Conservation (phyloP, 2,113 vertebrate genomes). For the Rhynchopsitta pachyrhyncha region DNA sequence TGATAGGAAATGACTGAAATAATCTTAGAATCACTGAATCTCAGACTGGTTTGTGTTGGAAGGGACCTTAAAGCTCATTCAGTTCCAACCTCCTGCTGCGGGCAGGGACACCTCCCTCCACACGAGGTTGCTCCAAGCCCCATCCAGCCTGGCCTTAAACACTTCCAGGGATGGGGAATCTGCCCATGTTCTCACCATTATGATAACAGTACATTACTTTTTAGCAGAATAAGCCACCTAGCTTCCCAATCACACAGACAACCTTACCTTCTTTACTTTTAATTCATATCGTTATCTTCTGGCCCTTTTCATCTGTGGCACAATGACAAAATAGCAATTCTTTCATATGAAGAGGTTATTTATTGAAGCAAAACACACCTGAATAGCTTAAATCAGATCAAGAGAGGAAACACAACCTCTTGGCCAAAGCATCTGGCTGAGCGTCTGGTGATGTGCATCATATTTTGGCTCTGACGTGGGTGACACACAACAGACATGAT, state of each 20-base stretch:
- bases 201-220: neutral
- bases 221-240: neutral
- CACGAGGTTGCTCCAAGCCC: neutral
- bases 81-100: neutral
- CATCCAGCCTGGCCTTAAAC: neutral
- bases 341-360: neutral
- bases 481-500: neutral
- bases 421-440: neutral
- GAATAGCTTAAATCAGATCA: neutral
- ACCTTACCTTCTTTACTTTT: neutral
- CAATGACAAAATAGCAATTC: neutral
- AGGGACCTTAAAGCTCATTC: neutral
- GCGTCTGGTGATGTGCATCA: neutral
- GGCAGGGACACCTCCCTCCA: neutral
- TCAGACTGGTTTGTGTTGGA: neutral
- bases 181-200: neutral
- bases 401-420: neutral
- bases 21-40: neutral
- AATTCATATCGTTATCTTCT: neutral
- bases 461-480: neutral
- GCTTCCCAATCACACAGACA: neutral
- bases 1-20: neutral
- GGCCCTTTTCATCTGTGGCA: neutral
- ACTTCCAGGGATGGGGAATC: neutral
- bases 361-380: neutral